Percentiles rank a stretch among this genome's conserved stretches.
Evolutionary conservation across 2,888 invertebrate genomes (phyloP).

Genomic region (Blastobasis lacticolella): DNA sequence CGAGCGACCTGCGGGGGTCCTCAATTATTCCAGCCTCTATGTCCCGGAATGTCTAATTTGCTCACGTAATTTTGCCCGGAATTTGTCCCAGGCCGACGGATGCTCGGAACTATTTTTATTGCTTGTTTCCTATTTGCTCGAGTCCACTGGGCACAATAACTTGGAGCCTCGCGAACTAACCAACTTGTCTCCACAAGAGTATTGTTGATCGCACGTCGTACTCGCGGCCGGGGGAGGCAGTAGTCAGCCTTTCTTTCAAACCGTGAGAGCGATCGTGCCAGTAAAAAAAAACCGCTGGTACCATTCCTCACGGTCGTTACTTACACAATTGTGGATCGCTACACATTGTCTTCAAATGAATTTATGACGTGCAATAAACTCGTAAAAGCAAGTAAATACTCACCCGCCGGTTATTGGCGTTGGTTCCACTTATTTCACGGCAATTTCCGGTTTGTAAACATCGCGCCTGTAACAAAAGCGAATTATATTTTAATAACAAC

Average conservation of each 20-base stretch:
- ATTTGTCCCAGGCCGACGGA: constrained; percentile 62
- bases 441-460: constrained; percentile 12
- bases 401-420: constrained; percentile 6
- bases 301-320: constrained; percentile 22
- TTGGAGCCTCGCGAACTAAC: constrained; percentile 53
- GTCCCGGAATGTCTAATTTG: constrained; percentile 71
- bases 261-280: constrained; percentile 36
- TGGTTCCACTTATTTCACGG: constrained; percentile 11
- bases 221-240: constrained; percentile 18
- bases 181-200: constrained; percentile 56
- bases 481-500: neutral
- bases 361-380: constrained; percentile 8
- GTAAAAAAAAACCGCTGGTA: constrained; percentile 14
- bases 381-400: constrained; percentile 4
- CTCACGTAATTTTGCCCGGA: constrained; percentile 70
- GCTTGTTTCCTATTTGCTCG: constrained; percentile 67
- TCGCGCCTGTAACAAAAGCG: constrained; percentile 12
- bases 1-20: constrained; percentile 35
- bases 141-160: constrained; percentile 61
- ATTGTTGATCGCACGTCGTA: constrained; percentile 63
- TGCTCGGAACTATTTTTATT: constrained; percentile 69
- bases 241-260: constrained; percentile 25
- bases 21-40: constrained; percentile 62
- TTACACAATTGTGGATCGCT: constrained; percentile 6
- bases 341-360: constrained; percentile 5